A percentile compares a stretch with the other conserved stretches of the same genome.
These are phyloP conservation scores for Drosophila leontia DNA, from an alignment of 1,140 invertebrate species.

Conservation along the genomic window DNA sequence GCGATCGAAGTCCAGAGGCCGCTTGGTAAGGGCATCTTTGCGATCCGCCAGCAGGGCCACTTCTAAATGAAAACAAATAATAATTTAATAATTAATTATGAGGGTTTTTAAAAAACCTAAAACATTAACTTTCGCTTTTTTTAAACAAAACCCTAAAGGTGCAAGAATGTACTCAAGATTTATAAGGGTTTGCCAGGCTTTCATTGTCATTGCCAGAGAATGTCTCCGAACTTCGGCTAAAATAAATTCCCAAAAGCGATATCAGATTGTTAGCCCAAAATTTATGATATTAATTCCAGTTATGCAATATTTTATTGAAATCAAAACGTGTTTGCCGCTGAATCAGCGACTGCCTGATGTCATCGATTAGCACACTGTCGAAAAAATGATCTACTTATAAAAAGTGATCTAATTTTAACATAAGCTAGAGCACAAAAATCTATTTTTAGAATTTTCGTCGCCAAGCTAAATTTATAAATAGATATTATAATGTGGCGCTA, in stretches of 20 bases:
- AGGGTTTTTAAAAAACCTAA: not conserved
- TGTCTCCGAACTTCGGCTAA: not conserved
- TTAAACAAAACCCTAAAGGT: no score
- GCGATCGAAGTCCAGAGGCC: constrained; percentile 92
- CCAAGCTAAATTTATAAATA: no score
- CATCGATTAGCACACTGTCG: constrained; percentile 10
- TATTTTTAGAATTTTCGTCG: not conserved
- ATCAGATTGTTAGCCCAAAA: constrained; percentile 10
- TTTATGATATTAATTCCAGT: constrained; percentile 16
- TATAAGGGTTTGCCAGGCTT: not conserved
- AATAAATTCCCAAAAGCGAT: not conserved
- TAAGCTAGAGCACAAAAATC: not conserved
- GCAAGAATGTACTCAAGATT: not conserved
- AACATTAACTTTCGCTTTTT: no score
- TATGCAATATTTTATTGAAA: constrained; percentile 20
- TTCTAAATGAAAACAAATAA: constrained; percentile 57
- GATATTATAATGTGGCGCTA: no score
- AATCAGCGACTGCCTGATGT: constrained; percentile 7
- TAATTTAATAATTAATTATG: not conserved
- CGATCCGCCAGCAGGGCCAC: constrained; percentile 86
- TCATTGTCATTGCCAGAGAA: constrained; percentile 1
- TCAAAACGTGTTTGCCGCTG: constrained; percentile 8
- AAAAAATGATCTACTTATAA: not conserved
- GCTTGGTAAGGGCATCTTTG: constrained; percentile 92
- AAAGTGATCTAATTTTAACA: constrained; percentile 1